Evolutionary conservation across 2,113 vertebrate genomes (phyloP).

Genomic region (Tenrec ecaudatus): DNA sequence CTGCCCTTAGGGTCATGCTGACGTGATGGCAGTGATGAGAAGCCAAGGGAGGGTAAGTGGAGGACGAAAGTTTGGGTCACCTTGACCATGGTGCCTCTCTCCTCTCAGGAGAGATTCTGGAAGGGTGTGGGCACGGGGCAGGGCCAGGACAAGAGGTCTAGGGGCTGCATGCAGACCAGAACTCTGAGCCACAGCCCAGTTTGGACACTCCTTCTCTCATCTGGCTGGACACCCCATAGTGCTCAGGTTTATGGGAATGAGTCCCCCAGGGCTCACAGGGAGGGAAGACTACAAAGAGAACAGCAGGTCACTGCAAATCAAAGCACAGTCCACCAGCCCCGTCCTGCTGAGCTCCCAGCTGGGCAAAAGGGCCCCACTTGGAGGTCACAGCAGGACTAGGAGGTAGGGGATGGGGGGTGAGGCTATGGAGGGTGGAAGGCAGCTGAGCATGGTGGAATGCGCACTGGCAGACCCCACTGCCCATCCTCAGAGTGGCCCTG

Average conservation of each 20-base stretch:
- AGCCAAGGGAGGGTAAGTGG: neutral
- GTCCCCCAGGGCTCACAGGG: neutral
- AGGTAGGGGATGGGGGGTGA: neutral
- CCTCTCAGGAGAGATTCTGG: neutral
- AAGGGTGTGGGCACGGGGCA: neutral
- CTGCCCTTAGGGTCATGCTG: too few relatives aligned
- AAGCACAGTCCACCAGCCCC: neutral
- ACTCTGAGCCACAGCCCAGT: neutral
- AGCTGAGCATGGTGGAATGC: fast-evolving
- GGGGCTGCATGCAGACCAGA: neutral
- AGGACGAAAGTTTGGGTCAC: neutral
- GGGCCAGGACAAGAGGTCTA: too few relatives aligned
- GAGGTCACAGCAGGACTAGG: neutral
- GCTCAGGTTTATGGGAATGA: slow-evolving; percentile 20
- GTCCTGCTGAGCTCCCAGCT: neutral
- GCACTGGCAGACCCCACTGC: neutral
- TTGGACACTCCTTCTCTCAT: neutral
- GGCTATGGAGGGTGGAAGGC: neutral
- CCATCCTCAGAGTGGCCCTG: neutral
- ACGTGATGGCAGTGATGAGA: too few relatives aligned
- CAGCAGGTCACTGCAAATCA: slow-evolving; percentile 7
- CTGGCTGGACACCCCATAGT: neutral
- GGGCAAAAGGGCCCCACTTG: neutral
- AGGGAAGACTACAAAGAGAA: slow-evolving; percentile 22
- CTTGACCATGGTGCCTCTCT: neutral